Evolutionary conservation across 2,113 vertebrate species (phyloP).

Genomic region (Cygnus atratus): DNA sequence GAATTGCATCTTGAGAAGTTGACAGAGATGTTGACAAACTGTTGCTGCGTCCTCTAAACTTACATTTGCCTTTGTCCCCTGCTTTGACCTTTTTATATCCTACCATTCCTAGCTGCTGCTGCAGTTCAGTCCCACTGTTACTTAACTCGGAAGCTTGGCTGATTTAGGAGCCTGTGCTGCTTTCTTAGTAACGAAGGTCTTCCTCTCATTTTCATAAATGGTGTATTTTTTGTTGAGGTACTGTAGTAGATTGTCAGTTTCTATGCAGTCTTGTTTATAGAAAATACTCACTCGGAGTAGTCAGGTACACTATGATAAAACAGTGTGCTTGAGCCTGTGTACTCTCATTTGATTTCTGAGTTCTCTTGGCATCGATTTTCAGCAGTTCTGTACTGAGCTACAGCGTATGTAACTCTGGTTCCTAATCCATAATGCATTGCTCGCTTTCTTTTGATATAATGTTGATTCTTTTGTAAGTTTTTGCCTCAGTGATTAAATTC

Average conservation of each 20-base stretch:
- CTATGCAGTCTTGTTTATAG: background rate
- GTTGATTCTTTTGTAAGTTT: background rate
- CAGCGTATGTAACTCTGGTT: background rate
- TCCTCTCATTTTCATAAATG: background rate
- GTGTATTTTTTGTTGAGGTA: background rate
- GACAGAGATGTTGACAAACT: constrained; percentile 46
- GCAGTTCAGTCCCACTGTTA: background rate
- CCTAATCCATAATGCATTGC: background rate
- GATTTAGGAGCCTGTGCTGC: background rate
- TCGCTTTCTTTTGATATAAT: background rate
- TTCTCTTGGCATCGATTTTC: background rate
- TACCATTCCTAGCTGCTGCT: background rate
- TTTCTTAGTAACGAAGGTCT: background rate
- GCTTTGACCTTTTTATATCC: background rate
- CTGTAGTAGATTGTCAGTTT: background rate
- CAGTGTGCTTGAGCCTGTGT: background rate
- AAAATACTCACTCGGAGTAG: background rate
- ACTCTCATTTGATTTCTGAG: background rate
- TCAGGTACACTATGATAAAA: background rate
- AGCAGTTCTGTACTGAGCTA: background rate
- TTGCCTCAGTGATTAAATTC: background rate
- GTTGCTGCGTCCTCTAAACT: constrained; percentile 23
- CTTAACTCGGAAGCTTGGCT: background rate
- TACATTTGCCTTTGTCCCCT: background rate
- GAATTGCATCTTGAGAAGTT: constrained; percentile 43